Evolutionary conservation across 37 sponge, comb jelly and placozoan genomes (phyloP).

Genomic region (Theonella swinhoei): DNA sequence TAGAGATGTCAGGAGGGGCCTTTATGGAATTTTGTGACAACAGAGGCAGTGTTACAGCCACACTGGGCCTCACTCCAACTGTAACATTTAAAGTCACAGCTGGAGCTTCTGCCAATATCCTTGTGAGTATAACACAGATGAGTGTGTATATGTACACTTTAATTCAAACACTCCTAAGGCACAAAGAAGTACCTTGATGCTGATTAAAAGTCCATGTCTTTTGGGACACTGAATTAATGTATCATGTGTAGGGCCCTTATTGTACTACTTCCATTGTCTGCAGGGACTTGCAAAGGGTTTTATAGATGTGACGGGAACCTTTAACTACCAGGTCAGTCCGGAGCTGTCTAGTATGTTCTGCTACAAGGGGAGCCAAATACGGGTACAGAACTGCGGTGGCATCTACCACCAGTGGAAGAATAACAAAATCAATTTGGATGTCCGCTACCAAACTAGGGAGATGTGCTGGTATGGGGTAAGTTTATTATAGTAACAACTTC

Average conservation of each 20-base stretch:
- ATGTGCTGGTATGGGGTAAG: background rate
- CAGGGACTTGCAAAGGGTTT: background rate
- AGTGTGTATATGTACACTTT: background rate
- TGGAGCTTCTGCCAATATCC: background rate
- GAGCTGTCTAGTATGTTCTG: background rate
- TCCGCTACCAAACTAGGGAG: background rate
- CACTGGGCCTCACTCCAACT: background rate
- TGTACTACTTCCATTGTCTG: too few relatives aligned
- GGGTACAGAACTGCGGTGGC: background rate
- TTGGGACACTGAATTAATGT: too few relatives aligned
- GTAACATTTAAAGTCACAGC: background rate
- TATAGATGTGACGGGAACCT: background rate
- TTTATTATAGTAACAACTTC: too few relatives aligned
- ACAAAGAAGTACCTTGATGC: too few relatives aligned
- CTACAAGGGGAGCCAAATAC: background rate
- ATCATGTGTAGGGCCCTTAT: too few relatives aligned
- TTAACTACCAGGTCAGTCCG: background rate
- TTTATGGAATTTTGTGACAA: background rate
- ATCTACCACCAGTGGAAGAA: background rate
- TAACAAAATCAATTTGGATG: background rate
- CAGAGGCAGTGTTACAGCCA: background rate
- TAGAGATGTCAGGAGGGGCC: background rate
- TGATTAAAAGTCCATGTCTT: too few relatives aligned
- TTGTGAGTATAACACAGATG: background rate
- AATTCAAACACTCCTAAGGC: too few relatives aligned